Evolutionary conservation across 2,888 invertebrate genomes (phyloP).

Genomic region (Acrobasis consociella): DNA sequence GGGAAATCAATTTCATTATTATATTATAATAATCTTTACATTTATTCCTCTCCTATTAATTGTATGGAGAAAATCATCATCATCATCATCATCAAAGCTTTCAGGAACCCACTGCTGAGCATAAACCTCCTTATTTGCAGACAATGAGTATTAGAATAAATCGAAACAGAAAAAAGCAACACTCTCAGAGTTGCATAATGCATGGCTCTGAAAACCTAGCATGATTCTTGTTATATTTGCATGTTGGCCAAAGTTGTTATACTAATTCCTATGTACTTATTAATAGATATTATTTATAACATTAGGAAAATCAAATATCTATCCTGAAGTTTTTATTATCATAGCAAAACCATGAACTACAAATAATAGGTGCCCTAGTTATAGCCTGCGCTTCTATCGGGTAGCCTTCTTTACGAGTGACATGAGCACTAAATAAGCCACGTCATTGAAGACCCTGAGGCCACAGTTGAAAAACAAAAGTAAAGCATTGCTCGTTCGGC

Average conservation of each 20-base stretch:
- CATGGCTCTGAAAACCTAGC: too few relatives aligned
- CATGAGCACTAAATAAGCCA: conserved; percentile 18
- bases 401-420: conserved; percentile 17
- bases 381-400: conserved; percentile 12
- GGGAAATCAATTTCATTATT: not conserved
- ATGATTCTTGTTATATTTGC: too few relatives aligned
- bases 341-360: not conserved
- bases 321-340: not conserved
- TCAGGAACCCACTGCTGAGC: too few relatives aligned
- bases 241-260: too few relatives aligned
- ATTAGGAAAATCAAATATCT: not conserved
- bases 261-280: too few relatives aligned
- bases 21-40: not conserved
- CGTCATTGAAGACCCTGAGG: conserved; percentile 31
- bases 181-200: too few relatives aligned
- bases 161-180: too few relatives aligned
- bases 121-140: too few relatives aligned
- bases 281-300: not conserved
- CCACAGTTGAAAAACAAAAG: conserved; percentile 46
- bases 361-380: conserved; percentile 12
- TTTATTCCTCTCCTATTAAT: not conserved
- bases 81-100: too few relatives aligned
- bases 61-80: too few relatives aligned
- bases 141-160: too few relatives aligned
- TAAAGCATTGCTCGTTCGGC: conserved; percentile 54